These are phyloP conservation scores for Chrysemys picta DNA, from an alignment of 2,113 vertebrate species.

Conservation along the genomic window DNA sequence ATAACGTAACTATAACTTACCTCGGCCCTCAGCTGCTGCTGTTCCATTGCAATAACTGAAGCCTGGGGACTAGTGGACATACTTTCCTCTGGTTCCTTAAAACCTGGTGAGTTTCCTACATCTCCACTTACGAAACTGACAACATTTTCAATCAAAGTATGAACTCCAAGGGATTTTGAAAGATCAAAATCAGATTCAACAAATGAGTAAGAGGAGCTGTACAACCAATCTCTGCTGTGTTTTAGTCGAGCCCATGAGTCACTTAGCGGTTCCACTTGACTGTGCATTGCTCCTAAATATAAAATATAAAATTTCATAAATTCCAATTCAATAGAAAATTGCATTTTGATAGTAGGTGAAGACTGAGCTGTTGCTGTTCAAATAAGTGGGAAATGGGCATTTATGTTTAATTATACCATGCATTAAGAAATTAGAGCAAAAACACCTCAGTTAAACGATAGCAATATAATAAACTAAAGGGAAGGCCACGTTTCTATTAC, in stretches of 20 bases:
- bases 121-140: constrained; percentile 95
- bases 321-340: not conserved
- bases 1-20: constrained; percentile 69
- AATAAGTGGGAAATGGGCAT: constrained; percentile 73
- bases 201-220: constrained; percentile 82
- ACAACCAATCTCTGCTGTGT: constrained; percentile 87
- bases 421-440: constrained; percentile 76
- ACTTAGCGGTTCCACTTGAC: constrained; percentile 84
- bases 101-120: constrained; percentile 89
- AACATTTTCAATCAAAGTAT: constrained; percentile 93
- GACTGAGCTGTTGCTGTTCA: constrained; percentile 48
- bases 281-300: constrained; percentile 73
- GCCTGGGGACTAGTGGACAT: constrained; percentile 97
- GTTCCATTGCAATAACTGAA: constrained; percentile 92
- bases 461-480: constrained; percentile 67
- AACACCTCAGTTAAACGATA: constrained; percentile 59
- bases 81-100: constrained; percentile 95
- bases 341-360: constrained; percentile 15
- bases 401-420: constrained; percentile 73
- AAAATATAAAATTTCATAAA: constrained; percentile 57
- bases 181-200: constrained; percentile 90
- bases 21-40: constrained; percentile 95
- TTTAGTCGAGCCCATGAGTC: constrained; percentile 93
- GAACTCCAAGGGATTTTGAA: constrained; percentile 87
- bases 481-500: constrained; percentile 63